These are phyloP conservation scores for Ptychodera flava DNA, from an alignment of 35 echinoderm and acorn worm genomes.

Conservation along the genomic window DNA sequence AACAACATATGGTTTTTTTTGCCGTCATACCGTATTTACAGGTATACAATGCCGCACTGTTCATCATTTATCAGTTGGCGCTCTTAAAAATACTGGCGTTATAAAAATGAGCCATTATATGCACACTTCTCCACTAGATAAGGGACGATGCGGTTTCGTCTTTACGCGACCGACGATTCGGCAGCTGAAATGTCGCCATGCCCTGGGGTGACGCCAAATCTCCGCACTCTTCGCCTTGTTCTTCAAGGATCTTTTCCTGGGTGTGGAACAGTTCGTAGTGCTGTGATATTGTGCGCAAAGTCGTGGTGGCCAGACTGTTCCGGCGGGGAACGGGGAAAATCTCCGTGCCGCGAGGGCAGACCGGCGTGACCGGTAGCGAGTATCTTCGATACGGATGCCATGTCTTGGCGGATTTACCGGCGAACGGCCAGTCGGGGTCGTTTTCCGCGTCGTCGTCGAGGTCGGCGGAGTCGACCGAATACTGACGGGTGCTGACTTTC, in stretches of 20 bases:
- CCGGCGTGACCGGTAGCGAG: not conserved
- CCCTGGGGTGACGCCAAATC: not conserved
- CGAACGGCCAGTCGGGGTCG: not conserved
- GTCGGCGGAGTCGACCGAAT: not conserved
- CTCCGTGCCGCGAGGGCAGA: not conserved
- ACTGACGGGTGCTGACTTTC: not conserved
- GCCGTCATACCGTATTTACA: no score
- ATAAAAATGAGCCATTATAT: no score
- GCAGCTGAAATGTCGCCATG: not conserved
- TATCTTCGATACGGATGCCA: not conserved
- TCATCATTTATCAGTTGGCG: no score
- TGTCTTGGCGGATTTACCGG: not conserved
- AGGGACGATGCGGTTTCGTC: no score
- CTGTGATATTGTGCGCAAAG: not conserved
- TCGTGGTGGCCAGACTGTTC: not conserved
- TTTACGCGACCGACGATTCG: no score
- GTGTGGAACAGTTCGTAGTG: not conserved
- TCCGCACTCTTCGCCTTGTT: not conserved
- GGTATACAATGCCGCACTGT: no score
- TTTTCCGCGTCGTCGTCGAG: not conserved
- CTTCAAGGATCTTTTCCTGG: not conserved
- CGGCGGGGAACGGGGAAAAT: not conserved
- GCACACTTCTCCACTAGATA: no score
- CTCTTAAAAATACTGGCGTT: no score
- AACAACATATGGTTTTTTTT: no score